Percentiles rank a stretch among this genome's conserved stretches.
phyloP scores from a whole-genome alignment of 2,888 invertebrate genomes.

The Andrena bicolor region DNA sequence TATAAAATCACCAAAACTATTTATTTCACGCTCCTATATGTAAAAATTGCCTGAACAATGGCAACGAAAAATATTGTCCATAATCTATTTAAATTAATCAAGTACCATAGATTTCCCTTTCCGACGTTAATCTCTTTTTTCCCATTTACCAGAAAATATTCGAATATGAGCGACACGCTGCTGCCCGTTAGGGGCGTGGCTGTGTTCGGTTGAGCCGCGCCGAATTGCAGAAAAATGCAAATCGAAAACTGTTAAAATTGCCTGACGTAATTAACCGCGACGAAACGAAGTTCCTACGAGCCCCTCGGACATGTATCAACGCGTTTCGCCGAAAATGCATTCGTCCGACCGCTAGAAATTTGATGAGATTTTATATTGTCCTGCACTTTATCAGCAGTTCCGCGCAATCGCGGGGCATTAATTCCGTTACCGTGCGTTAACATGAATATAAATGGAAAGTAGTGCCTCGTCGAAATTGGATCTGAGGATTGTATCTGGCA shows the following conservation, averaged over 20 bases:
- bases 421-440: constrained; percentile 49
- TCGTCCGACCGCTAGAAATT: constrained; percentile 41
- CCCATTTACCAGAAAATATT: not conserved
- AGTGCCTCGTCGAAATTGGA: constrained; percentile 39
- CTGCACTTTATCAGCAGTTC: constrained; percentile 52
- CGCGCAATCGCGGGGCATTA: constrained; percentile 49
- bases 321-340: constrained; percentile 40
- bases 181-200: not conserved
- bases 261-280: constrained; percentile 46
- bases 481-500: constrained; percentile 34
- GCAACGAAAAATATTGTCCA: too few relatives aligned
- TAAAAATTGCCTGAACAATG: too few relatives aligned
- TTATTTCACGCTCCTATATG: too few relatives aligned
- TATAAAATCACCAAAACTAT: too few relatives aligned
- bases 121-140: not conserved
- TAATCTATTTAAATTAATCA: too few relatives aligned
- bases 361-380: constrained; percentile 60
- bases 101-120: not conserved
- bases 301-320: constrained; percentile 20
- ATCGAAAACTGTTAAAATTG: constrained; percentile 46
- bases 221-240: not conserved
- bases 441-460: constrained; percentile 58
- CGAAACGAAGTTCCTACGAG: constrained; percentile 31
- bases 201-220: constrained; percentile 3
- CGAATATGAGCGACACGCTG: not conserved